A percentile compares a stretch with the other conserved stretches of the same genome.
Conservation (phyloP, 2,888 invertebrate species). For the Dorcus hopei region DNA sequence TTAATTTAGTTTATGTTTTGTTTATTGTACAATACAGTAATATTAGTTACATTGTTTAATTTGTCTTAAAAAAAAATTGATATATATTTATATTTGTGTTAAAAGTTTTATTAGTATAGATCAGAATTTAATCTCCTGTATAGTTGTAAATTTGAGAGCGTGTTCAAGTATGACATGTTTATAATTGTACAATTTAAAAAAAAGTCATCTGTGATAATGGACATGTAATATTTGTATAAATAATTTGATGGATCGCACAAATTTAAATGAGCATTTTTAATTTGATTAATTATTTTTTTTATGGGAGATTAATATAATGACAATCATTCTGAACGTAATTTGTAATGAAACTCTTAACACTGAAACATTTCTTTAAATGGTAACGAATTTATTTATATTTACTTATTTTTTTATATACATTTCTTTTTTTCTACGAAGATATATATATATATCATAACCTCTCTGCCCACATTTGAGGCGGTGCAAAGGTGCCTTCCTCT, state of each 20-base stretch:
- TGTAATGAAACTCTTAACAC: conserved; percentile 19
- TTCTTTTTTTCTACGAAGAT: conserved; percentile 27
- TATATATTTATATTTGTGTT: conserved; percentile 6
- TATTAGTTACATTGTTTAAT: conserved; percentile 10
- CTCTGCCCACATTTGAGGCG: conserved; percentile 45
- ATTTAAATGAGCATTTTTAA: conserved; percentile 1
- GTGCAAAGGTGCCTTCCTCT: conserved; percentile 48
- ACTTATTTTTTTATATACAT: conserved; percentile 1
- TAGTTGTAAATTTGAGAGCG: not conserved
- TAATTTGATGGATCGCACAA: not conserved
- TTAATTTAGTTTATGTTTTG: conserved; percentile 11
- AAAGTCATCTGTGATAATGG: conserved; percentile 20
- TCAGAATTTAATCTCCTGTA: not conserved
- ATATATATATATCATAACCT: conserved; percentile 42
- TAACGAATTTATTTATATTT: not conserved
- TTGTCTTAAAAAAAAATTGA: not conserved
- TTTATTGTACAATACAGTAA: conserved; percentile 11
- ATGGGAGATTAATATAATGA: conserved; percentile 1
- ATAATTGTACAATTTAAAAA: conserved; percentile 18
- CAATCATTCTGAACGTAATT: conserved; percentile 3
- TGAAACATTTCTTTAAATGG: not conserved
- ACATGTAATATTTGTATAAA: conserved; percentile 19
- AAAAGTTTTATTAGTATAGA: conserved; percentile 16
- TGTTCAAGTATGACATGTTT: conserved; percentile 20
- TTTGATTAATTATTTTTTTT: not conserved